Evolutionary conservation across 2,888 invertebrate species (phyloP), one percentile per base, ranked within the genome.

Genomic region (Clanis bilineata): DNA sequence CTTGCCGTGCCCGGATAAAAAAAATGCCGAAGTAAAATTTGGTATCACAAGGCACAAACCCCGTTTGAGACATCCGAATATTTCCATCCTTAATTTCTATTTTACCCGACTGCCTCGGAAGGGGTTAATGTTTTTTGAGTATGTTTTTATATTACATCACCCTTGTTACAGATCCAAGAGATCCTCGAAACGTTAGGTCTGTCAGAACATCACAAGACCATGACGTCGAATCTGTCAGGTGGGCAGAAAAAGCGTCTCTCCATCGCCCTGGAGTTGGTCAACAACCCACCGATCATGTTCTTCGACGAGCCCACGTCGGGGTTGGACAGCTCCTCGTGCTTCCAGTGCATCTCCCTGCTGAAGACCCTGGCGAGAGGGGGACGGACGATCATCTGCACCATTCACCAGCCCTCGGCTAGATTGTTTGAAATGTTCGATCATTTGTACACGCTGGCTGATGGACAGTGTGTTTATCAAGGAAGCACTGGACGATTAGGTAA

Each of bases 271-370:
- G 98, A 98, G 88, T 93, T 98, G 69, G 98, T 98, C 69, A 98
- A 98, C 91, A 98, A 98, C 86, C 98, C 98, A 9, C 98, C 98
- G 0, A 96, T 98, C 65, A 98, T 98, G 98, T 98, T 98, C 91
- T 98, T 98, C 83, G 98, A 98, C 83, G 98, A 98, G 85, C 98
- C 98, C 0, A 98, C 98, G 66, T 98, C 98, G 68, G 98, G 98
- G 3, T 88, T 99, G 80, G 98, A 99, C 92, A 98, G 98, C 70
- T 97, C 98, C 0, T 98, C 98, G 0, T 98, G 98, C 80, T 98
- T 97, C 90, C 98, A 98, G 87, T 98, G 98, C 80, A 97, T 98
- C 67, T 95, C 96, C 6, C 86, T 98, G 64, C 90, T 98, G 74
- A 98, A 98, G 92, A 96, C 96, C 51, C 86, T 99, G 68, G 98